Evolutionary conservation across 2,888 invertebrate genomes (phyloP).

Genomic region (Ypsolopha scabrella): DNA sequence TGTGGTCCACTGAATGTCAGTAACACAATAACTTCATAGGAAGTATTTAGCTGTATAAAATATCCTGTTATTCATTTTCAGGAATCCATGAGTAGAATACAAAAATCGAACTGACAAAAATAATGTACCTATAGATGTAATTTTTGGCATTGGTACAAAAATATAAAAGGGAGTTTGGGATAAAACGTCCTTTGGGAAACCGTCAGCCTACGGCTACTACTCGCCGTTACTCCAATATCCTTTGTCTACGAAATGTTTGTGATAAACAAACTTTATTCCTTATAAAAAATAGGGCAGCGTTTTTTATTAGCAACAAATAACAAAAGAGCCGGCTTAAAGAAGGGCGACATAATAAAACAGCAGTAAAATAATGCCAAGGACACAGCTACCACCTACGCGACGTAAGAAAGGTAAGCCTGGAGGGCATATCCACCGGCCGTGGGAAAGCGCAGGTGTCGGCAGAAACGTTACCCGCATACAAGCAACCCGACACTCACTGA

Average conservation of each 20-base stretch:
- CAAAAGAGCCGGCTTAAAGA: background rate
- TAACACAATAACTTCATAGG: no score
- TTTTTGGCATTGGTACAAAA: no score
- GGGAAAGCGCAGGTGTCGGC: conserved; percentile 42
- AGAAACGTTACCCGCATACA: conserved; percentile 29
- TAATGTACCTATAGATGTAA: no score
- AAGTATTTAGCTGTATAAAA: no score
- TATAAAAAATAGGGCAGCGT: background rate
- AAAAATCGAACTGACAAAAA: no score
- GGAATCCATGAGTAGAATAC: no score
- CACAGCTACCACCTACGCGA: conserved; percentile 26
- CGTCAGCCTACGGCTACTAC: no score
- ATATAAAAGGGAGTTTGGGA: no score
- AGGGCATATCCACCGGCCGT: conserved; percentile 34
- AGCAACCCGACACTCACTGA: conserved; percentile 16
- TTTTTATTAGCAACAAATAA: background rate
- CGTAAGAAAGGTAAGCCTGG: conserved; percentile 39
- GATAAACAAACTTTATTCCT: no score
- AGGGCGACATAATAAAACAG: conserved; percentile 13
- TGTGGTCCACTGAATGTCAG: no score
- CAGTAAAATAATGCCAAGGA: conserved; percentile 27
- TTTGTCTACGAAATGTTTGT: background rate
- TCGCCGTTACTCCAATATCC: background rate
- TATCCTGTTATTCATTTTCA: no score
- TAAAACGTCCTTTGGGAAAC: no score